Conservation (phyloP, 2,113 vertebrate genomes). For the Ornithorhynchus anatinus region DNA sequence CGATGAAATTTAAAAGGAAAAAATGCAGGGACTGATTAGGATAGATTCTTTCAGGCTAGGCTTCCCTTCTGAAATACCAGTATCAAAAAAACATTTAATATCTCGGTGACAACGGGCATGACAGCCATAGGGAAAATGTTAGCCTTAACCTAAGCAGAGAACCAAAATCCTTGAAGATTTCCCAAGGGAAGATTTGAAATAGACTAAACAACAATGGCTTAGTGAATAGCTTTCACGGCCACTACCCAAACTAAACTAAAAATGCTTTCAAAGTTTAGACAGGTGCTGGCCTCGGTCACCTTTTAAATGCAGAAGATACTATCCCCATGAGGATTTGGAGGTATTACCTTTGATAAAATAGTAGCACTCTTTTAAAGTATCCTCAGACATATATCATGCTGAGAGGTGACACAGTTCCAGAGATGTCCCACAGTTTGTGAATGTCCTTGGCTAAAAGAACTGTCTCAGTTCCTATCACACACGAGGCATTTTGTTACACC, state of each 20-base stretch:
- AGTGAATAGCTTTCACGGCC: not conserved
- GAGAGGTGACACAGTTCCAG: conserved; percentile 17
- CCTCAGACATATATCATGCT: not conserved
- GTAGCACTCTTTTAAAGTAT: not conserved
- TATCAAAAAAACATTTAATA: no score
- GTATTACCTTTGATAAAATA: not conserved
- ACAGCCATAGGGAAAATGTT: no score
- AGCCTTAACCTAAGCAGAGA: no score
- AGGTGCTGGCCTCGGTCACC: not conserved
- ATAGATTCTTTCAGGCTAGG: no score
- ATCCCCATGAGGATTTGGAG: not conserved
- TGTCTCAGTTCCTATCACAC: not conserved
- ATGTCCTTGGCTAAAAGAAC: not conserved
- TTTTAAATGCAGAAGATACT: not conserved
- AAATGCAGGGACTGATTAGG: no score
- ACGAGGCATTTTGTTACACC: not conserved
- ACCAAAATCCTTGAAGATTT: no score
- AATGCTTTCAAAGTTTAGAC: not conserved
- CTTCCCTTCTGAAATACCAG: no score
- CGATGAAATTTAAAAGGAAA: no score
- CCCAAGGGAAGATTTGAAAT: not conserved
- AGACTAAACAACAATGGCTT: not conserved
- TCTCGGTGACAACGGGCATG: no score
- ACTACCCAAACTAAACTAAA: not conserved
- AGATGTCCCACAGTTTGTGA: not conserved